A percentile compares a stretch with the other conserved stretches of the same genome.
Evolutionary conservation across 2,797 vertebrate species (phyloP).

Genomic region (Miopithecus talapoin): DNA sequence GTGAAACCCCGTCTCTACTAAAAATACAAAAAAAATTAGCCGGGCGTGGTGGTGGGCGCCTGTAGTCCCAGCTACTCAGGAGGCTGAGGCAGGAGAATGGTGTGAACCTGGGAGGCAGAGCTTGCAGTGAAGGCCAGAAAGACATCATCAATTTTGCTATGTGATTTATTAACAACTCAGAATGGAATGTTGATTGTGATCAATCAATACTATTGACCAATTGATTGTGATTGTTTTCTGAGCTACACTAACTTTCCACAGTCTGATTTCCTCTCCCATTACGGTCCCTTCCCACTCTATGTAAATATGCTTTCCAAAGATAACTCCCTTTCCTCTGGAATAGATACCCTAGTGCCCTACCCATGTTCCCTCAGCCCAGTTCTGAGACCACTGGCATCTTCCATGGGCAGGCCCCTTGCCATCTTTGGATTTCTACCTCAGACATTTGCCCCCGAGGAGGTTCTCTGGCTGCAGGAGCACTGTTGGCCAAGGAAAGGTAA

Average conservation of each 20-base stretch:
- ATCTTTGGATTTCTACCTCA: background rate
- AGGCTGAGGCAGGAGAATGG: too few relatives aligned
- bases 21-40: too few relatives aligned
- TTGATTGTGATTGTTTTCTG: background rate
- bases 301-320: background rate
- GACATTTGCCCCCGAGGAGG: background rate
- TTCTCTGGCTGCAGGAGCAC: background rate
- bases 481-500: background rate
- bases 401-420: background rate
- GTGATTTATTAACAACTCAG: background rate
- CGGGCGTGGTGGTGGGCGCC: too few relatives aligned
- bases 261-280: background rate
- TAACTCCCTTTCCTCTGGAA: background rate
- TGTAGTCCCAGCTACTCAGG: too few relatives aligned
- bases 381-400: background rate
- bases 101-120: too few relatives aligned
- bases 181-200: background rate
- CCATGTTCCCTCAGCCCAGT: too few relatives aligned
- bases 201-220: background rate
- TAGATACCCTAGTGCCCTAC: background rate
- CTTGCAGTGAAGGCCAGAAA: background rate
- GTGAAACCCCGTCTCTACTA: too few relatives aligned
- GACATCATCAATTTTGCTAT: background rate
- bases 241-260: background rate
- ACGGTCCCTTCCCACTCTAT: background rate